Evolutionary conservation across 2,888 invertebrate species (phyloP), one percentile per base, ranked within the genome.

Genomic region (Polydrusus tereticollis): DNA sequence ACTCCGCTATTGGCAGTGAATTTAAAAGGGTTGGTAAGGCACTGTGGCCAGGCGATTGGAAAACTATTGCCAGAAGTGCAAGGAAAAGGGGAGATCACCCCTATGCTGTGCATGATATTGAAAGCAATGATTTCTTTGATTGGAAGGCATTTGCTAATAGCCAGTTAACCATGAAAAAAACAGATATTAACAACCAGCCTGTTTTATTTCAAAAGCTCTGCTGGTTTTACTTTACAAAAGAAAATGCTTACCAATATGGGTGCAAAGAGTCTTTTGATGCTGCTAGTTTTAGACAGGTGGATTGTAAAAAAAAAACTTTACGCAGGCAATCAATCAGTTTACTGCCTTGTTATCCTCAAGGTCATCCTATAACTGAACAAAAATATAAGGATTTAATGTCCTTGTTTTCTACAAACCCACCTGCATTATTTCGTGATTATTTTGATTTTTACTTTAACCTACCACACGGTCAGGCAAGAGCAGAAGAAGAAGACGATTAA

Each of bases 1-100:
- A 79, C 58, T 79, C 78, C 2, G 79, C 79, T 45, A 72, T 62
- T 62, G 23, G 18, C 4, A 62, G 45, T 1, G 72, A 77, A 77
- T 77, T 65, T 75, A 78, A 76, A 50, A 55, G 74, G 33, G 67
- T 63, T 23, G 74, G 65, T 6, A 74, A 74, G 52, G 72, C 50
- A 29, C n/a, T 36, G 1, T 72, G 58, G 66, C 70, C 66, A 16
- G 69, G 18, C 10, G 59, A 73, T 16, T 64, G 50, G 70, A 74
- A 71, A 63, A 67, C 43, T 21, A 67, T 71, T 7, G 62, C 45
- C 1, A 12, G 62, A 18, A 45, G 70, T 68, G 68, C 68, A 6
- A 26, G 65, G 41, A 74, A 23, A 23, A 69, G 50, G 36, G 72
- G 66, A 5, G 65, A 72, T 55, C 45, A 64, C 18, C 62, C 69